These are phyloP conservation scores for Petaurus breviceps DNA, from an alignment of 2,113 vertebrate species.

Conservation along the genomic window DNA sequence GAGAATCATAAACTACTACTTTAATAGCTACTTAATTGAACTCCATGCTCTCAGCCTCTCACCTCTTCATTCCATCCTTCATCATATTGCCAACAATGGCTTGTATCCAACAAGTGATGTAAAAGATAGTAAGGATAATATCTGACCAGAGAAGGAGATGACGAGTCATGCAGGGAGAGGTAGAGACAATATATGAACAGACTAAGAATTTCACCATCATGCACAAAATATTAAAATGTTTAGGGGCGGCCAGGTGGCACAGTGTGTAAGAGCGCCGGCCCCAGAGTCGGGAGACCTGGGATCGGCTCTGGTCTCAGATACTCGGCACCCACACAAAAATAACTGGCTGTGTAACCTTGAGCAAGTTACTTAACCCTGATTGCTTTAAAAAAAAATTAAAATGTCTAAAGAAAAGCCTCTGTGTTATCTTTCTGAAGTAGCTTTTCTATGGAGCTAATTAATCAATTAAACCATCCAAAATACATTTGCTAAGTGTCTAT, in stretches of 20 bases:
- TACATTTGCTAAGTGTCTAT: neutral
- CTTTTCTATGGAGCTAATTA: neutral
- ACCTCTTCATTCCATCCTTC: neutral
- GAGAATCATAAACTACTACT: neutral
- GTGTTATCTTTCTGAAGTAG: neutral
- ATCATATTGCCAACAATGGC: neutral
- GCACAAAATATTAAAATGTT: neutral
- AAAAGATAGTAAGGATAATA: neutral
- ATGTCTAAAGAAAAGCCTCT: neutral
- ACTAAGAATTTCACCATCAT: neutral
- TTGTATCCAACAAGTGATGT: neutral
- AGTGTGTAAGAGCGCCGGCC: too few species aligned
- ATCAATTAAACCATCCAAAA: neutral
- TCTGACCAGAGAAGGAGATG: neutral
- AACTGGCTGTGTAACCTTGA: too few species aligned
- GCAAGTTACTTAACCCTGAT: too few species aligned
- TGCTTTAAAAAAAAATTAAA: neutral
- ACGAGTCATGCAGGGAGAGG: neutral
- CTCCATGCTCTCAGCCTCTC: neutral
- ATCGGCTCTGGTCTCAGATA: too few species aligned
- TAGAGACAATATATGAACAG: neutral
- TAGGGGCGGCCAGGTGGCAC: too few species aligned
- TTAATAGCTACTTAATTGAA: neutral
- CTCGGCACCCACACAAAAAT: too few species aligned
- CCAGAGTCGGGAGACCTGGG: too few species aligned